Evolutionary conservation across 2,797 vertebrate genomes (phyloP), one percentile per base, ranked within the genome.

Genomic region (Apogon talboti): DNA sequence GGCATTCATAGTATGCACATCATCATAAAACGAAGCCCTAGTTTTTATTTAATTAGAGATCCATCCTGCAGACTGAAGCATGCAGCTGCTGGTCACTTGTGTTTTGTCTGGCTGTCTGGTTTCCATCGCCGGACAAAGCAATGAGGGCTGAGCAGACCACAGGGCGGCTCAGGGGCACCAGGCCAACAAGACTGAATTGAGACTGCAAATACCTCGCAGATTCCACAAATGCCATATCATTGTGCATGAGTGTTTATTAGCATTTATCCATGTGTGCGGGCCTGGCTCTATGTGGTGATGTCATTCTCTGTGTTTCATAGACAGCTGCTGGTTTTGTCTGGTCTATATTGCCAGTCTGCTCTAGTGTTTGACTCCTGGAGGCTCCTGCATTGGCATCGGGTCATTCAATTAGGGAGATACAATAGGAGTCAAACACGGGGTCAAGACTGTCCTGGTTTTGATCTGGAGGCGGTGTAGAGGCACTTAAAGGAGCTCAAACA

Each of bases 141-240:
- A 47, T 24, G 37, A 64, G 52, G 70, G 70, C 70, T n/a, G 51
- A 66, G 47, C 72, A 57, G 78, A 78, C 57, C 73, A 21, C 77
- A 57, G 78, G 66, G 67, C 18, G 41, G 63, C 78, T 30, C 50
- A 45, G 70, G 87, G 88, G 50, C 91, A 85, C 3, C 15, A 0
- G 80, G 79, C 86, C 87, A 71, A 43, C 35, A 49, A 48, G 70
- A 53, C 76, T 79, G 66, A 88, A 91, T 84, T 79, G 53, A 90
- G 62, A 68, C 37, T 2, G 71, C 87, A 86, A 89, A 91, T 88
- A 87, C 70, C 82, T 76, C 59, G 49, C 76, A 78, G 79, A 94
- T 94, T 93, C 91, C 89, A 43, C 60, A 81, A 74, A 92, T 92
- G 70, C 88, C 86, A 79, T 16, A 33, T 82, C 78, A 88, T 91